phyloP scores from a whole-genome alignment of 2,797 vertebrate genomes.

The Sphenopsis melanotis region DNA sequence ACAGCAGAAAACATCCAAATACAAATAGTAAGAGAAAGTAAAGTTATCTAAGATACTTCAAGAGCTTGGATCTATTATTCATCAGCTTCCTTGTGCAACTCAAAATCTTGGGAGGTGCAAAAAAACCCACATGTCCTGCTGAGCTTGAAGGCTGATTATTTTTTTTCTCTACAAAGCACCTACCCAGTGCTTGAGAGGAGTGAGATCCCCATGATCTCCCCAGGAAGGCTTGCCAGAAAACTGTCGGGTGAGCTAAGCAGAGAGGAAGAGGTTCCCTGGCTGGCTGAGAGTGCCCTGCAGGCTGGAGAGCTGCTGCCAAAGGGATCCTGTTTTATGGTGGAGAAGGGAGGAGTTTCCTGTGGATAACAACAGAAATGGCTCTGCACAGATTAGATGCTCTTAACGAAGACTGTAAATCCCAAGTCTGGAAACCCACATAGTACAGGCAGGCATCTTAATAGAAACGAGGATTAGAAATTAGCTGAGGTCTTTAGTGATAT shows the following conservation, averaged over 20 bases:
- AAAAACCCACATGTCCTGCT: not conserved
- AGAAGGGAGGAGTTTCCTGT: constrained; percentile 37
- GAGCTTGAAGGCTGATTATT: not conserved
- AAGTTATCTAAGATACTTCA: not conserved
- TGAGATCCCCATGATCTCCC: not conserved
- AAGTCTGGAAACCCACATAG: constrained; percentile 44
- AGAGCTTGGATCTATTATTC: not conserved
- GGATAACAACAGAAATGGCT: constrained; percentile 53
- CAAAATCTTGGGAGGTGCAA: not conserved
- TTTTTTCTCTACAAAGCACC: not conserved
- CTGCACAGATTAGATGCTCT: constrained; percentile 53
- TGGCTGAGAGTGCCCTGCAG: not conserved
- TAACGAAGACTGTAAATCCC: constrained; percentile 65
- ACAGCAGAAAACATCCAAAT: not conserved
- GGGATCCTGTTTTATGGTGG: not conserved
- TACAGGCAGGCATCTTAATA: constrained; percentile 46
- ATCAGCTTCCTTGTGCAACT: not conserved
- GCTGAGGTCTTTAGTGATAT: constrained; percentile 71
- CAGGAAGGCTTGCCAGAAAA: not conserved
- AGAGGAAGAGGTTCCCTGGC: not conserved
- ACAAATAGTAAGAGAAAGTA: not conserved
- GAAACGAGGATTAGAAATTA: constrained; percentile 74
- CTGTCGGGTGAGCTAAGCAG: accelerated
- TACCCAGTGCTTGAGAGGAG: not conserved
- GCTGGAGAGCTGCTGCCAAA: not conserved